A percentile compares a stretch with the other conserved stretches of the same genome.
phyloP scores from a whole-genome alignment of 2,888 invertebrate species.

The Heliconius charithonia region DNA sequence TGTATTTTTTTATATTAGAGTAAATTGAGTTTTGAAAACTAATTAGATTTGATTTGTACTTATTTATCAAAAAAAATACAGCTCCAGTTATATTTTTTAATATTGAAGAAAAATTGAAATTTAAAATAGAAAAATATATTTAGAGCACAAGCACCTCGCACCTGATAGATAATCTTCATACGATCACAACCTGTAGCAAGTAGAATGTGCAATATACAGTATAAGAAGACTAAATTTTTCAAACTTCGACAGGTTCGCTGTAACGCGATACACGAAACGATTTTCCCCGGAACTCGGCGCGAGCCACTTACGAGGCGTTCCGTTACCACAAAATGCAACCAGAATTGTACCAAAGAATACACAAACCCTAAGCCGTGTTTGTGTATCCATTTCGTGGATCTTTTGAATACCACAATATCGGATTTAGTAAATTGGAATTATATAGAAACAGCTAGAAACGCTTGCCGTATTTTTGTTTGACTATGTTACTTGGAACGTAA shows the following conservation, averaged over 20 bases:
- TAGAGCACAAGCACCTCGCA: not conserved
- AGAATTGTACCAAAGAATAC: slow-evolving; percentile 57
- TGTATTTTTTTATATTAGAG: too few relatives aligned
- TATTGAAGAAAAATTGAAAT: not conserved
- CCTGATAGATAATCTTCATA: slow-evolving; percentile 6
- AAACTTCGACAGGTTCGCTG: slow-evolving; percentile 41
- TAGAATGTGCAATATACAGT: slow-evolving; percentile 12
- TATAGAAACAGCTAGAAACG: slow-evolving; percentile 19
- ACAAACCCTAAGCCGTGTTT: slow-evolving; percentile 62
- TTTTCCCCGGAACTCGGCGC: slow-evolving; percentile 58
- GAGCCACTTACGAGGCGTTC: slow-evolving; percentile 68
- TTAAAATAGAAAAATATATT: not conserved
- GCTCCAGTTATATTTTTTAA: not conserved
- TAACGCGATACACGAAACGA: slow-evolving; percentile 61
- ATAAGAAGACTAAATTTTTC: slow-evolving; percentile 32
- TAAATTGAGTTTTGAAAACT: not conserved
- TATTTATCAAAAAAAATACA: not conserved
- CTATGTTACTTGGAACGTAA: not conserved
- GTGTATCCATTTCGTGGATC: slow-evolving; percentile 51
- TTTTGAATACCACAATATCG: slow-evolving; percentile 27
- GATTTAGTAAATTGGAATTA: slow-evolving; percentile 30
- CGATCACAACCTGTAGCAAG: slow-evolving; percentile 5
- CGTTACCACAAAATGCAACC: slow-evolving; percentile 64
- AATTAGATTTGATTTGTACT: not conserved
- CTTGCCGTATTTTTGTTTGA: not conserved